Base-by-base conservation (phyloP, 2,888 invertebrate genomes). In the Tinea pellionella region DNA sequence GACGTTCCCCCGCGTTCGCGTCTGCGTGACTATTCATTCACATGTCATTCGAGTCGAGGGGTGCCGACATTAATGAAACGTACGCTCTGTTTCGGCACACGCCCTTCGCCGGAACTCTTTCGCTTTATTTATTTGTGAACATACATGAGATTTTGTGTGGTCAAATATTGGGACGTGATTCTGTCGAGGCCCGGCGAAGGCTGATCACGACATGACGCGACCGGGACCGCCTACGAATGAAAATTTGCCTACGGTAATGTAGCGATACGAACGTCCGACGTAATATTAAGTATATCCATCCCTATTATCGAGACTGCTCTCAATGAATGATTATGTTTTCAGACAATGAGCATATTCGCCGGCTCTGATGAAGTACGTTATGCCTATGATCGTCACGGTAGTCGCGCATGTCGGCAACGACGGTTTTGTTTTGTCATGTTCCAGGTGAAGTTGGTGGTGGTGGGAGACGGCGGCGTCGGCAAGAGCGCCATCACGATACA, bases 401-500 rank as follows among this genome's bases (percentile, higher is more conserved):
- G 37, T 24, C 37, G 37, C 37, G 37, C 9, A 9, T 24, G 24
- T 24, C 47, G 47, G 47, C 41, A 41, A 4, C n/a, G 15, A 16
- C 15, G 16, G 8, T n/a, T n/a, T n/a, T 16, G 16, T 2, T 16
- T 9, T 37, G 37, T 30, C 6, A 51, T 24, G 16, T 60, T 72
- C 0, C 75, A 88, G 86, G 95, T 95, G 73, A 97, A 96, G 78
- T 78, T 97, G 72, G 97, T 97, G 63, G 97, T 97, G 64, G 96
- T 97, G 16, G 97, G 97, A 4, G 96, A 96, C 81, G 97, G 97
- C 64, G 97, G 97, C 65, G 97, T 97, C 61, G 97, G 97, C 64
- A 97, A 97, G 88, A 95, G 95, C 69, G 96, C 96, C n/a, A 91
- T 97, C 69, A 97, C 97, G n/a, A 97, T 96, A 74, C 96, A 97